Base-by-base conservation (phyloP, 2,113 vertebrate species). In the Equus przewalskii region DNA sequence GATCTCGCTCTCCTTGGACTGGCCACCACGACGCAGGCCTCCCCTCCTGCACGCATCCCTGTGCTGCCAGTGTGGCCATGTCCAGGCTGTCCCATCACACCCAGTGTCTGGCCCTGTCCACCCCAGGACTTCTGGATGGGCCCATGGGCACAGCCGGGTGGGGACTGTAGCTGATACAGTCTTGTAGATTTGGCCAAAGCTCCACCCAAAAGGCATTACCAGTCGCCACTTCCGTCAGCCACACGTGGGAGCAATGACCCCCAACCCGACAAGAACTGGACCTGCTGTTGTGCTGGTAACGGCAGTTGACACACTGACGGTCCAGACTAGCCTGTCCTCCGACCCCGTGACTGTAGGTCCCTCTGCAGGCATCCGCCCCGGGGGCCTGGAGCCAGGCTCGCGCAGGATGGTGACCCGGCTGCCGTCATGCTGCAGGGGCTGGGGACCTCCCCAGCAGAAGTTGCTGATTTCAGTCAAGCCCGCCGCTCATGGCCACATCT, bases 1-100 rank as follows among this genome's bases (percentile, higher is more conserved):
- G 58, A 62, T 58, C 80, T 86, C 33, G 0, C 22, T 14, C 64
- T 11, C 64, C 83, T 85, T 22, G 51, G 51, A 54, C 14, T 19
- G 58, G 51, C 19, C 0, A 1, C 60, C 22, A 13, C 0, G 1
- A 0, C 44, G 46, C 44, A n/a, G 44, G 11, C 4, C 33, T 67
- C 19, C 2, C 60, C 13, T 14, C 26, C 1, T 41, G n/a, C 4
- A 7, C 15, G 18, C 6, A 0, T 44, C 73, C 4, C 49, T 11
- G 0, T 13, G 24, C 85, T 44, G 26, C 14, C n/a, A 41, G 51
- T 11, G 1, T 3, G 4, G 60, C 85, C 6, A 0, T 33, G 41
- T 16, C 51, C 36, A 12, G 28, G 54, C 26, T 33, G 18, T 46
- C 81, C 36, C 41, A 2, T 65, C 41, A 8, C 41, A 33, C 81